Evolutionary conservation across 2,888 invertebrate genomes (phyloP).

Genomic region (Callyntrura sp.): DNA sequence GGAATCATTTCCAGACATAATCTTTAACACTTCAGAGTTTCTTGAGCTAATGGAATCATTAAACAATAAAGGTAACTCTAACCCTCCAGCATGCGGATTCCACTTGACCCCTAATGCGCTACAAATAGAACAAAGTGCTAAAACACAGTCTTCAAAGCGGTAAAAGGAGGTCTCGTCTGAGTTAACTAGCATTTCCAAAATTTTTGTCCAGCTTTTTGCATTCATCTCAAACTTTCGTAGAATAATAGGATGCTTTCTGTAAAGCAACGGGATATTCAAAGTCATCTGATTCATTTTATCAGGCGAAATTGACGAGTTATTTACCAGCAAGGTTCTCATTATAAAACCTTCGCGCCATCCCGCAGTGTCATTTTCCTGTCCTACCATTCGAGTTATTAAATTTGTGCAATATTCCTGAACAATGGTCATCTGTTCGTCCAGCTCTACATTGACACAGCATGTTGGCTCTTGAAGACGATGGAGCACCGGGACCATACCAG

Average conservation of each 20-base stretch:
- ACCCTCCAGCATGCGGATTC: background rate
- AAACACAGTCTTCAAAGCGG: constrained; percentile 77
- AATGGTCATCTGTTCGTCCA: background rate
- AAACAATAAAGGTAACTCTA: background rate
- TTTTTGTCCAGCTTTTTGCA: constrained; percentile 73
- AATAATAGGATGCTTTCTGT: constrained; percentile 54
- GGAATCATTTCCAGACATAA: constrained; percentile 3
- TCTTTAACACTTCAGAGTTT: background rate
- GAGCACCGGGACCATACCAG: constrained; percentile 65
- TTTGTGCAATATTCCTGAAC: constrained; percentile 66
- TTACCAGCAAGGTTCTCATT: constrained; percentile 69
- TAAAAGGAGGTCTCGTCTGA: constrained; percentile 63
- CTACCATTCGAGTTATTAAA: constrained; percentile 63
- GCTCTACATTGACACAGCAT: background rate
- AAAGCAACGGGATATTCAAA: constrained; percentile 77
- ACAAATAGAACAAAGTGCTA: constrained; percentile 75
- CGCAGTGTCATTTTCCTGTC: constrained; percentile 73
- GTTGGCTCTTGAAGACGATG: constrained; percentile 65
- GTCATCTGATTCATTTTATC: constrained; percentile 63
- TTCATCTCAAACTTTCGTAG: constrained; percentile 76
- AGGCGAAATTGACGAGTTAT: constrained; percentile 54
- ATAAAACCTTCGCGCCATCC: constrained; percentile 81
- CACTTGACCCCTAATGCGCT: constrained; percentile 70
- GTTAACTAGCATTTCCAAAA: constrained; percentile 71
- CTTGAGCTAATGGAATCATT: background rate